Evolutionary conservation across 1,140 invertebrate species (phyloP).

Genomic region (Uloborus diversus): DNA sequence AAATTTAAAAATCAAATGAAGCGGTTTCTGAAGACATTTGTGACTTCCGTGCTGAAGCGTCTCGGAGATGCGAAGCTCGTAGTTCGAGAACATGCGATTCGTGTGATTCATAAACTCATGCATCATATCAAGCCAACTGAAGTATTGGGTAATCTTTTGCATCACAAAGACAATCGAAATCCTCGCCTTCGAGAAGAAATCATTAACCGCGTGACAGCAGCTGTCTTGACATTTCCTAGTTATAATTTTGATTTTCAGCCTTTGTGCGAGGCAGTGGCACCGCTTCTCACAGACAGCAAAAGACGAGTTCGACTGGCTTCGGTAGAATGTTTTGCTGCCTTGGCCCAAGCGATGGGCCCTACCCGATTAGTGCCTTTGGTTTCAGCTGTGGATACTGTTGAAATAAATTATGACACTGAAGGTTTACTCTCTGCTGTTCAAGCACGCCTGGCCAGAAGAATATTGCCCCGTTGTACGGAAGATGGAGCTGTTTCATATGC

Average conservation of each 20-base stretch:
- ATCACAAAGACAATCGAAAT: conserved; percentile 74
- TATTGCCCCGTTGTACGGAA: conserved; percentile 57
- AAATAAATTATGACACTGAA: conserved; percentile 62
- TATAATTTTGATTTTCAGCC: conserved; percentile 78
- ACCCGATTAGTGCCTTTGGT: conserved; percentile 64
- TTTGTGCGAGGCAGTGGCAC: conserved; percentile 70
- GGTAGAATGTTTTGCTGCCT: conserved; percentile 80
- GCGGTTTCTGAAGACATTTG: conserved; percentile 45
- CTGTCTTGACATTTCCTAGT: conserved; percentile 80
- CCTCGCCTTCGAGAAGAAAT: conserved; percentile 79
- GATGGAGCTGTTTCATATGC: conserved; percentile 61
- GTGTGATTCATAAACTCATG: conserved; percentile 75
- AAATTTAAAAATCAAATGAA: conserved; percentile 51
- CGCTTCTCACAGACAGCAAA: conserved; percentile 74
- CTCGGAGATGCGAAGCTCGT: conserved; percentile 69
- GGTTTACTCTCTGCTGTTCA: conserved; percentile 66
- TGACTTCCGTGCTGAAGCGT: conserved; percentile 25
- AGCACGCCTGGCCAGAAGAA: conserved; percentile 71
- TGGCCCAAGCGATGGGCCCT: conserved; percentile 77
- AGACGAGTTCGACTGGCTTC: conserved; percentile 79
- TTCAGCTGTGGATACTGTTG: conserved; percentile 64
- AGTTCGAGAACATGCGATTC: conserved; percentile 65
- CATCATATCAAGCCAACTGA: conserved; percentile 72
- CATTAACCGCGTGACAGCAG: conserved; percentile 79
- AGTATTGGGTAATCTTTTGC: conserved; percentile 72